Evolutionary conservation across 2,113 vertebrate genomes (phyloP).

Genomic region (Tetraodon nigroviridis): DNA sequence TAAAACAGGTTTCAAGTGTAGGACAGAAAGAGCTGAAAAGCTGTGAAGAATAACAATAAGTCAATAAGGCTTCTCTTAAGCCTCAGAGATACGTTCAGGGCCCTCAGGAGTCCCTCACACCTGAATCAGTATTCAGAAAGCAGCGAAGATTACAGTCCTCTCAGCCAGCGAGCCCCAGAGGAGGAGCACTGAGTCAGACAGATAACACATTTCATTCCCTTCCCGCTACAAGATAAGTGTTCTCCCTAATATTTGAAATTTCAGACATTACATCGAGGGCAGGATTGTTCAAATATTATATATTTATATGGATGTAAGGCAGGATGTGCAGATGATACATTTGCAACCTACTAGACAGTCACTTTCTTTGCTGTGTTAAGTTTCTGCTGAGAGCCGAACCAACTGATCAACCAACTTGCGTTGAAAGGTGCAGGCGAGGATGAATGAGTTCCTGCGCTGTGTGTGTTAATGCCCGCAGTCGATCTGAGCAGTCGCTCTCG

Average conservation of each 20-base stretch:
- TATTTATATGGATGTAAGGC: not conserved
- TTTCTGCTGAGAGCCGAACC: no score
- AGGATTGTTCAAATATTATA: not conserved
- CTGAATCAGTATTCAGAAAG: not conserved
- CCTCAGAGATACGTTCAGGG: not conserved
- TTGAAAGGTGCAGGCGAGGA: not conserved
- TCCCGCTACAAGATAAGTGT: not conserved
- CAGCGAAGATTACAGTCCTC: conserved; percentile 16
- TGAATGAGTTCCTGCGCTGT: not conserved
- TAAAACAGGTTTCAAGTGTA: not conserved
- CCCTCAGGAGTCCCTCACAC: conserved; percentile 9
- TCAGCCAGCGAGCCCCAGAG: conserved; percentile 7
- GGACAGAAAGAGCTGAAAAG: not conserved
- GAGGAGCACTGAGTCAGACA: not conserved
- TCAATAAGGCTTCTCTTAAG: not conserved
- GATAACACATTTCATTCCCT: conserved; percentile 7
- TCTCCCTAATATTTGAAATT: not conserved
- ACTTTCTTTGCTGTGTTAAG: no score
- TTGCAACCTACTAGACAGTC: no score
- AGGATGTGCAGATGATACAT: no score
- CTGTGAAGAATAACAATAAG: conserved; percentile 7
- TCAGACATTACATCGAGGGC: not conserved
- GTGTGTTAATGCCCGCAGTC: conserved; percentile 65
- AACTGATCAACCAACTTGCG: not conserved
- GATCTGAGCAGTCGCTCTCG: conserved; percentile 82